A percentile compares a stretch with the other conserved stretches of the same genome.
These are phyloP conservation scores for Myiothlypis coronata DNA, from an alignment of 2,797 vertebrate genomes.

Conservation along the genomic window DNA sequence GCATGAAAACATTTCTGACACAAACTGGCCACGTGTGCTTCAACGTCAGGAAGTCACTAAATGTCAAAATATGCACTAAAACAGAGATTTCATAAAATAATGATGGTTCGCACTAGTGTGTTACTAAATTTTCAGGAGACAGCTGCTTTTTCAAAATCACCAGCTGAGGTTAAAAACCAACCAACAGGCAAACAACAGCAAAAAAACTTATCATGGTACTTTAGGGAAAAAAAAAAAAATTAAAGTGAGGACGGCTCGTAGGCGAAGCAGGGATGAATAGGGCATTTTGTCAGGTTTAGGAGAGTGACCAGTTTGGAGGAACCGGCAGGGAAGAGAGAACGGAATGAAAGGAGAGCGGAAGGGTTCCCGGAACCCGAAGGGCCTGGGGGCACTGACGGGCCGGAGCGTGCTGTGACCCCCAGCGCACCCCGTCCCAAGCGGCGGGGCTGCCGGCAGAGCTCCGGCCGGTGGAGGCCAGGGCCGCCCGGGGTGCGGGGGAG, in stretches of 20 bases:
- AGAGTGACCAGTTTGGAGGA: not conserved
- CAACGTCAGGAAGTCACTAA: not conserved
- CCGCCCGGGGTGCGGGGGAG: not conserved
- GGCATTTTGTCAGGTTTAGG: not conserved
- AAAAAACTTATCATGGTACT: not conserved
- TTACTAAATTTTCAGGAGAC: not conserved
- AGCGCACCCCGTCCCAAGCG: fast-evolving
- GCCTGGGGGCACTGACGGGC: not conserved
- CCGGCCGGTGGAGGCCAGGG: not conserved
- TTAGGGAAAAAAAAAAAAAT: fast-evolving
- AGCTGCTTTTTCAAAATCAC: not conserved
- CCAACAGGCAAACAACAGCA: not conserved
- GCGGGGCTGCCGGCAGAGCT: not conserved
- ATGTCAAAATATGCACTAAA: not conserved
- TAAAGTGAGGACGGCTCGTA: not conserved
- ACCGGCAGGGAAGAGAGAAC: not conserved
- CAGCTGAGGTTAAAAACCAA: not conserved
- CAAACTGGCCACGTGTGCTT: not conserved
- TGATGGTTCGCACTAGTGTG: not conserved
- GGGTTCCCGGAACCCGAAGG: too few relatives aligned
- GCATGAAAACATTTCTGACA: not conserved
- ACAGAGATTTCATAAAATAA: not conserved
- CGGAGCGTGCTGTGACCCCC: fast-evolving
- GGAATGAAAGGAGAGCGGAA: not conserved
- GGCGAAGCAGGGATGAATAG: not conserved